Evolutionary conservation across 92 coral and sea anemone species (phyloP).

Genomic region (Actinernus sp.): DNA sequence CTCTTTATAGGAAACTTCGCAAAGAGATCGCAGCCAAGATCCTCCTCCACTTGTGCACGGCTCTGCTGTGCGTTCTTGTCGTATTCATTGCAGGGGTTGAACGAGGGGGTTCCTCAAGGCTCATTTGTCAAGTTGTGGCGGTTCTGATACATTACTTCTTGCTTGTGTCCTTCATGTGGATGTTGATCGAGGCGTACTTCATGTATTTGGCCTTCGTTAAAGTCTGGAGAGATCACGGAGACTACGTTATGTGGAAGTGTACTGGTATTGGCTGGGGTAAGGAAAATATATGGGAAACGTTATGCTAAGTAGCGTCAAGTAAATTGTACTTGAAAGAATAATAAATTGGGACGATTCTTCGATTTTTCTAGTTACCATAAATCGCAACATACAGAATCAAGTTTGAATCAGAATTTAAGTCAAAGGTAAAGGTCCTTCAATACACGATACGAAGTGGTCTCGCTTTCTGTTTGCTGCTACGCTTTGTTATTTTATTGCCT

Average conservation of each 20-base stretch:
- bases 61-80: slow-evolving; percentile 88
- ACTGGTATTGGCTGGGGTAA: slow-evolving; percentile 93
- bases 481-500: too few species aligned
- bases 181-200: slow-evolving; percentile 94
- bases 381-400: too few species aligned
- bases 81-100: slow-evolving; percentile 93
- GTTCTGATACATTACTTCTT: slow-evolving; percentile 89
- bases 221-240: slow-evolving; percentile 95
- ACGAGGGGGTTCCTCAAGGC: slow-evolving; percentile 68
- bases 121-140: slow-evolving; percentile 90
- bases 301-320: too few species aligned
- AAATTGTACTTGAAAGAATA: too few species aligned
- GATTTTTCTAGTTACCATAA: too few species aligned
- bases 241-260: slow-evolving; percentile 89
- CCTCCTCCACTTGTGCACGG: slow-evolving; percentile 89
- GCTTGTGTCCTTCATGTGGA: slow-evolving; percentile 94
- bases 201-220: slow-evolving; percentile 97
- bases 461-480: too few species aligned
- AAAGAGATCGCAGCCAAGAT: slow-evolving; percentile 98
- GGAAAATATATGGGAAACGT: too few species aligned
- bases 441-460: too few species aligned
- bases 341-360: too few species aligned
- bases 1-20: slow-evolving; percentile 81
- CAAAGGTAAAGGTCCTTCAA: too few species aligned
- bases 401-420: too few species aligned